Base-by-base conservation (phyloP, 2,888 invertebrate genomes). In the Macrosiphum euphorbiae region DNA sequence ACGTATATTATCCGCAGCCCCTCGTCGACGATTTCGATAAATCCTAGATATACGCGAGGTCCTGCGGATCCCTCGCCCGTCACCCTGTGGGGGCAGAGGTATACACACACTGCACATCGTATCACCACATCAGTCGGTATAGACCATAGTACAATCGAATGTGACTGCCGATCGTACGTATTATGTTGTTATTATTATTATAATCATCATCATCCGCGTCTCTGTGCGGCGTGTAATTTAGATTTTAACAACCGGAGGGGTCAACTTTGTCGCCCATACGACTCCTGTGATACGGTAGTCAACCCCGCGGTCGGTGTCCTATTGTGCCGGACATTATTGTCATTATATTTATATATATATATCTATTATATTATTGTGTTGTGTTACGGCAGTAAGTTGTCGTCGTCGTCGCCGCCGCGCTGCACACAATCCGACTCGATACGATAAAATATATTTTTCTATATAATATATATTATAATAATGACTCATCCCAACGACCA, bases 161-260 rank as follows among this genome's bases (percentile, higher is more conserved):
- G 58, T 10, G 41, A 20, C 28, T 26, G 89, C 28, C 26, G 55
- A 5, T 35, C 4, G 44, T 41, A n/a, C 78, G 78, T 16, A 67
- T 16, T 67, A 16, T 50, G 13, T 28, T 61, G 28, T 61, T 61
- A 61, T 61, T n/a, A 61, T 61, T n/a, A 55, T 55, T 20, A 55
- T 58, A 7, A 61, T 67, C 2, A 35, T 78, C 20, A 35, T 78
- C 78, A 24, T 78, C 8, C 7, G 8, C 78, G 91, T 91, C 41
- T 41, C 44, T 41, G 55, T 52, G 90, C n/a, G 10, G 61, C 55
- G 90, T 61, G 92, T 88, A 92, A 92, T 92, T 92, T 78, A 78
- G 92, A 92, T 92, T 92, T 52, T 67, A 88, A 92, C 87, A 86
- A 88, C 78, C 87, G 92, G 87, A 87, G 92, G 92, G 92, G 88